Percentiles rank a stretch among this genome's conserved stretches.
Conservation (phyloP, 2,113 vertebrate species). For the Onychorhynchus coronatus region DNA sequence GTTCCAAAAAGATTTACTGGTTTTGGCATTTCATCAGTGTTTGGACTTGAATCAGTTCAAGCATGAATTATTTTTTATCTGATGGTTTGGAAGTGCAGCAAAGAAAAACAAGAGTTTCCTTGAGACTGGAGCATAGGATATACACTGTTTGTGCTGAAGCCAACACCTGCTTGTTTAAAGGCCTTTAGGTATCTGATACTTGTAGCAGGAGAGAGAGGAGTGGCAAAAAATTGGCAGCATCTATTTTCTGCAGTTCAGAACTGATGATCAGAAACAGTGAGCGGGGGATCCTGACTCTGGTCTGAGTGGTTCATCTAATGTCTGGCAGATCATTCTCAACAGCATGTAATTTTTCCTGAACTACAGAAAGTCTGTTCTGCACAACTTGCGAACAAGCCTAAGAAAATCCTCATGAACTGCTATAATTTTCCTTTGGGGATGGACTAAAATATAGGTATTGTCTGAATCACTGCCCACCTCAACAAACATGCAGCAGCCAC, state of each 20-base stretch:
- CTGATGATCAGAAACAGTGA: neutral
- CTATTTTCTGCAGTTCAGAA: neutral
- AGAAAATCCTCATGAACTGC: neutral
- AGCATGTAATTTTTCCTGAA: neutral
- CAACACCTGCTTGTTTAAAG: neutral
- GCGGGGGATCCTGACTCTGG: neutral
- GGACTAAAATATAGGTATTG: neutral
- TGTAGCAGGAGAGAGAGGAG: neutral
- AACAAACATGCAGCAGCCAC: neutral
- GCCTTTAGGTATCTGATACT: neutral
- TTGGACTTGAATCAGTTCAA: neutral
- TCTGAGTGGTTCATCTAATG: neutral
- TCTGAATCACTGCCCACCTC: neutral
- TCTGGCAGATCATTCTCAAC: neutral
- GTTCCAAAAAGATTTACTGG: neutral
- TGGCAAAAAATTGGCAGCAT: neutral
- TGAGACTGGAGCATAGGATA: rapidly evolving
- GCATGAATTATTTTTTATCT: neutral
- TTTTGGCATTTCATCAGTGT: neutral
- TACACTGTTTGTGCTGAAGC: neutral
- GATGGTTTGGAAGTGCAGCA: neutral
- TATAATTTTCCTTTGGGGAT: neutral
- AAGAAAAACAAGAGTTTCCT: neutral
- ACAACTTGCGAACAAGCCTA: neutral
- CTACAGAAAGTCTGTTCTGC: neutral